Percentiles rank a stretch among this genome's conserved stretches.
Conservation (phyloP, 23 tunicate genomes). For the Clavelina lepadiformis region DNA sequence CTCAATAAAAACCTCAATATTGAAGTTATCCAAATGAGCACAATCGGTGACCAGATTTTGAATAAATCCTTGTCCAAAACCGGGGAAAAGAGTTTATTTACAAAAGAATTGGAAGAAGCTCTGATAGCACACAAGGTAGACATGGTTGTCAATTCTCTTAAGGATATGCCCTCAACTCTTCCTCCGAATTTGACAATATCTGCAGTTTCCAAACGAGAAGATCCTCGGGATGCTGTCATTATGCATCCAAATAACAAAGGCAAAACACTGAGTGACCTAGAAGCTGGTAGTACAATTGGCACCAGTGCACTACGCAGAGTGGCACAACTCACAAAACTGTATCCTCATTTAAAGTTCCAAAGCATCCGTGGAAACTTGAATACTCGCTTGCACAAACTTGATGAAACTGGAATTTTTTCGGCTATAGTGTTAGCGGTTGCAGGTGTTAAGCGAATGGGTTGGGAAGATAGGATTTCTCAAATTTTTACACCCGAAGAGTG, state of each 20-base stretch:
- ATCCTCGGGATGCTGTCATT: constrained; percentile 95
- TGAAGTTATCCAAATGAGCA: constrained; percentile 83
- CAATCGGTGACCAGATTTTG: constrained; percentile 85
- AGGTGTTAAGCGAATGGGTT: constrained; percentile 82
- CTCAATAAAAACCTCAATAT: constrained; percentile 32
- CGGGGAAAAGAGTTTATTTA: constrained; percentile 97
- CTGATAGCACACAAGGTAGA: constrained; percentile 70
- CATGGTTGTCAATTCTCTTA: constrained; percentile 91
- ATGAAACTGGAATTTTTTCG: constrained; percentile 48
- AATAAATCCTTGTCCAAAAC: constrained; percentile 87
- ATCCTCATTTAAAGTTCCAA: constrained; percentile 73
- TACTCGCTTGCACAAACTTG: constrained; percentile 82
- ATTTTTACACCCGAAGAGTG: constrained; percentile 63
- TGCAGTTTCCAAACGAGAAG: constrained; percentile 90
- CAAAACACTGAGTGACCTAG: constrained; percentile 53
- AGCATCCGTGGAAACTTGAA: constrained; percentile 96
- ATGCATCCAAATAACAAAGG: constrained; percentile 69
- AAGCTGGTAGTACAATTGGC: constrained; percentile 83
- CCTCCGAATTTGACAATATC: constrained; percentile 83
- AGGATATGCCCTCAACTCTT: constrained; percentile 98
- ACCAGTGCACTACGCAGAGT: constrained; percentile 80
- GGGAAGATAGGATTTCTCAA: constrained; percentile 67
- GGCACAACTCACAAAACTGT: constrained; percentile 67
- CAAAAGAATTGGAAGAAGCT: constrained; percentile 97
- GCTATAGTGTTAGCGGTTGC: constrained; percentile 91